Percentiles rank a stretch among this genome's conserved stretches.
Conservation (phyloP, 2,888 invertebrate genomes). For the Ischnura elegans region DNA sequence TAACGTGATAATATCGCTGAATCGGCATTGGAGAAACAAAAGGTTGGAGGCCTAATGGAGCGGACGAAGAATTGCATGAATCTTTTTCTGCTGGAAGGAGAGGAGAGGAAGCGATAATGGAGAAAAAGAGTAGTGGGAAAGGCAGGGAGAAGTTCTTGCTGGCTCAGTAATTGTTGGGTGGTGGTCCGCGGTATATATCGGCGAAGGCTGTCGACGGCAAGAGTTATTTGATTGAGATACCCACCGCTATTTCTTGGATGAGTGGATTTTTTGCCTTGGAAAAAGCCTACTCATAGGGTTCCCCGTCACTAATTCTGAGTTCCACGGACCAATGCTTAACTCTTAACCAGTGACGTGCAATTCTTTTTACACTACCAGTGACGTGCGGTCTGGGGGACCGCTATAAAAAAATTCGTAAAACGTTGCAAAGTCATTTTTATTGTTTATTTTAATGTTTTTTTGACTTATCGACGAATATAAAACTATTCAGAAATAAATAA, state of each 20-base stretch:
- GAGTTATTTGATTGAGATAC: background rate
- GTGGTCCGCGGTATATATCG: background rate
- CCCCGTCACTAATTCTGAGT: too few relatives aligned
- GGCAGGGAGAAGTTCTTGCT: background rate
- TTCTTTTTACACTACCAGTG: too few relatives aligned
- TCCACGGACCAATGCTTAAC: too few relatives aligned
- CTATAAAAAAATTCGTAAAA: too few relatives aligned
- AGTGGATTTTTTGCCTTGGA: background rate
- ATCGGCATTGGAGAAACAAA: background rate
- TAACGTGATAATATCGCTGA: background rate
- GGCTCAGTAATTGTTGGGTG: constrained; percentile 17
- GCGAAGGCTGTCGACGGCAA: background rate
- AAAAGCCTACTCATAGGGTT: too few relatives aligned
- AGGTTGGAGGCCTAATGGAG: constrained; percentile 15
- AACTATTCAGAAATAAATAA: too few relatives aligned
- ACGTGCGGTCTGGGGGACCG: too few relatives aligned
- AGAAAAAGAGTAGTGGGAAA: background rate
- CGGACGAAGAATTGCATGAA: background rate
- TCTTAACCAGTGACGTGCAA: too few relatives aligned
- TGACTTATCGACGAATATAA: too few relatives aligned
- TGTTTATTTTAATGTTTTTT: too few relatives aligned
- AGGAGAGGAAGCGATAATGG: background rate
- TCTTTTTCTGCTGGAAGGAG: background rate
- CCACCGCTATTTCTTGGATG: background rate
- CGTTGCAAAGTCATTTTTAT: too few relatives aligned